phyloP scores from a whole-genome alignment of 2,888 invertebrate genomes.

The Norana najaformis region DNA sequence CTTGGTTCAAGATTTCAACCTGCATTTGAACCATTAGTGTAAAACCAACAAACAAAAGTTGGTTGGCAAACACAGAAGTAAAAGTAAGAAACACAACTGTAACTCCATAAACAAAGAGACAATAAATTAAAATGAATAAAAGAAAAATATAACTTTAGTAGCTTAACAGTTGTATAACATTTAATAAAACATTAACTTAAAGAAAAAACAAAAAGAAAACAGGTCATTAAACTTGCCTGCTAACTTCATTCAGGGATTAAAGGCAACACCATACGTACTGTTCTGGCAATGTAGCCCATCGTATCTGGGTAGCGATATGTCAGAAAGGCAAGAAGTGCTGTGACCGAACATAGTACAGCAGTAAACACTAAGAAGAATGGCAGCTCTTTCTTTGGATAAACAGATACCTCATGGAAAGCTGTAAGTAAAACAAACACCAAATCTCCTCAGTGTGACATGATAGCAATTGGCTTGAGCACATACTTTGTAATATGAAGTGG shows the following conservation, averaged over 20 bases:
- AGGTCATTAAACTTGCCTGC: neutral
- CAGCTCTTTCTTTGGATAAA: slow-evolving; percentile 88
- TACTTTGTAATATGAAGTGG: no score
- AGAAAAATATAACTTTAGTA: neutral
- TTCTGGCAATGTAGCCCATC: slow-evolving; percentile 81
- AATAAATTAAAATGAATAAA: slow-evolving; percentile 21
- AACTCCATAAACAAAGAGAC: neutral
- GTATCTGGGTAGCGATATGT: slow-evolving; percentile 90
- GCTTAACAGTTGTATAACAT: neutral
- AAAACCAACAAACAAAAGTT: neutral
- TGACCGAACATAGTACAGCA: slow-evolving; percentile 85
- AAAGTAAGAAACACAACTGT: neutral
- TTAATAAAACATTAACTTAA: neutral
- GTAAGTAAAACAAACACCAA: slow-evolving; percentile 47
- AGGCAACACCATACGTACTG: slow-evolving; percentile 62
- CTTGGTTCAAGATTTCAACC: neutral
- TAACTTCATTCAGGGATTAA: neutral
- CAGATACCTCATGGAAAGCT: slow-evolving; percentile 85
- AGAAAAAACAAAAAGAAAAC: slow-evolving; percentile 17
- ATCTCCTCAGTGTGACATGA: neutral
- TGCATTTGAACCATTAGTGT: neutral
- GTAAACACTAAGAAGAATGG: slow-evolving; percentile 85
- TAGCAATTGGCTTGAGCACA: no score
- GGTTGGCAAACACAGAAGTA: neutral
- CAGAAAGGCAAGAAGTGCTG: slow-evolving; percentile 81